These are phyloP conservation scores for Martes flavigula DNA, from an alignment of 2,797 vertebrate species.

Conservation along the genomic window DNA sequence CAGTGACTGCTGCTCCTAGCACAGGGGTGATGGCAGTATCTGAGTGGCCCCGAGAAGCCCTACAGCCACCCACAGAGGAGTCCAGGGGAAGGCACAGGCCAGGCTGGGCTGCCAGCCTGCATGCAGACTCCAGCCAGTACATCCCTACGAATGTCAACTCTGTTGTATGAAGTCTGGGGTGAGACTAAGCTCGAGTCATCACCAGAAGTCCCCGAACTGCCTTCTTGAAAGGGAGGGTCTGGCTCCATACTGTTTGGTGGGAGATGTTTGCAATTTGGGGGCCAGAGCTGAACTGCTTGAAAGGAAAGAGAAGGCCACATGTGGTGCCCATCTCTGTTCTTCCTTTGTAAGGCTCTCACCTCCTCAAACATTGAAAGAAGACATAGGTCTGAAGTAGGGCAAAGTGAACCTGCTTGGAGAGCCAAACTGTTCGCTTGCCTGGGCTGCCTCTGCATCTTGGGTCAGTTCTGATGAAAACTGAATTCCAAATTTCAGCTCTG, in stretches of 20 bases:
- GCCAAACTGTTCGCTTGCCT: background rate
- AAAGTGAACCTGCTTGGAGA: background rate
- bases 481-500: background rate
- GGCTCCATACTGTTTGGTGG: background rate
- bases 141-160: rapidly evolving
- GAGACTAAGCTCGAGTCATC: rapidly evolving
- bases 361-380: background rate
- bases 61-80: rapidly evolving
- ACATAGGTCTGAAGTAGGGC: background rate
- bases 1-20: background rate
- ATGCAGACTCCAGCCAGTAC: background rate
- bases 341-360: background rate
- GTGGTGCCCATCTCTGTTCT: background rate
- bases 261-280: too few relatives aligned
- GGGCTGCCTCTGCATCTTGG: background rate
- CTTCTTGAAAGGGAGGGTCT: background rate
- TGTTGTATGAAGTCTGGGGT: background rate
- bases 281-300: background rate
- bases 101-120: background rate
- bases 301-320: background rate
- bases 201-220: rapidly evolving
- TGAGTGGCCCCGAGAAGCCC: background rate
- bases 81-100: background rate
- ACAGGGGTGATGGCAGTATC: background rate
- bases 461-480: background rate